Conservation (phyloP, 2,113 vertebrate species). For the Spea multiplicata region DNA sequence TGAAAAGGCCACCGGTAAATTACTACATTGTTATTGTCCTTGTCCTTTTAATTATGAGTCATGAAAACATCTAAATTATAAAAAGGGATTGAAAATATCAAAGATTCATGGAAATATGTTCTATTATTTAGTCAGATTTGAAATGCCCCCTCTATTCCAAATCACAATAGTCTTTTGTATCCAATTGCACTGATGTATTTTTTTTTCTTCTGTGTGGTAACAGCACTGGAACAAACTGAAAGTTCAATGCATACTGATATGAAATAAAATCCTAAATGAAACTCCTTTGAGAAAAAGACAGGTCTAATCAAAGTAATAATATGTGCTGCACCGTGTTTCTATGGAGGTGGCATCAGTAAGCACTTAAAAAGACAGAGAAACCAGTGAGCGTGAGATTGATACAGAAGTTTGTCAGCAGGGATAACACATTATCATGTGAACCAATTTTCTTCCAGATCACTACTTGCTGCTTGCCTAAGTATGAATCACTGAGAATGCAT, state of each 20-base stretch:
- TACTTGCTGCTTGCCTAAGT: slow-evolving; percentile 20
- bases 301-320: slow-evolving; percentile 43
- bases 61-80: neutral
- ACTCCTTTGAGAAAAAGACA: slow-evolving; percentile 35
- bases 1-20: neutral
- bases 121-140: neutral
- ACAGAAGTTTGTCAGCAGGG: slow-evolving; percentile 46
- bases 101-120: slow-evolving; percentile 3
- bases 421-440: slow-evolving; percentile 46
- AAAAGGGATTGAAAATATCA: neutral
- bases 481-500: slow-evolving; percentile 26
- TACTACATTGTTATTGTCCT: neutral
- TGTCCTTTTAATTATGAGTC: neutral
- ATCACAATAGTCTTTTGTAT: neutral
- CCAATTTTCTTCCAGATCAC: slow-evolving; percentile 42
- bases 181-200: slow-evolving; percentile 2
- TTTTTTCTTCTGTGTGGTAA: neutral
- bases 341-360: slow-evolving; percentile 39
- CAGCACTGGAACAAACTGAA: neutral
- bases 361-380: slow-evolving; percentile 43
- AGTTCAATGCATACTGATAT: slow-evolving; percentile 37
- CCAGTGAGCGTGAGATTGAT: slow-evolving; percentile 46
- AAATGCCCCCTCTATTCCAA: neutral
- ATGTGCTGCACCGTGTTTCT: slow-evolving; percentile 17
- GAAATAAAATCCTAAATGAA: slow-evolving; percentile 39